Base-by-base conservation (phyloP, 2,113 vertebrate species). In the Burhinus bistriatus region DNA sequence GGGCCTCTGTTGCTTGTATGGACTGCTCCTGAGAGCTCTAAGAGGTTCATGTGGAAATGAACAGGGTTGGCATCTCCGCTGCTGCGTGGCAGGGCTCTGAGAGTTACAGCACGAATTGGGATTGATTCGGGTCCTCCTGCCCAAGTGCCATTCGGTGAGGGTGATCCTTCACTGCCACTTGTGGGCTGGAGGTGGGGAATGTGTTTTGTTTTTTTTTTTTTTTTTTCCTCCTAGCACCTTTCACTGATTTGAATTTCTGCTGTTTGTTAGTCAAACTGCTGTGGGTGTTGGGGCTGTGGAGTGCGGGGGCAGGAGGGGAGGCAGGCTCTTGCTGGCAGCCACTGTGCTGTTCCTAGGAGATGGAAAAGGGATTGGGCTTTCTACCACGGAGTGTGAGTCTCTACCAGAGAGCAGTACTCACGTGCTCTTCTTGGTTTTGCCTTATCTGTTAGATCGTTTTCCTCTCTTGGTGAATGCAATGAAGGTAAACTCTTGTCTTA, bases 321-420 rank as follows among this genome's bases (percentile, higher is more conserved):
- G 25, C 29, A 4, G 40, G 45, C 22, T 34, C 19, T 54, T 40
- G 2, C 9, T 8, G 21, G 44, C 52, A 52, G 54, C 52, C 27
- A 1, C 45, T 27, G 45, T 0, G 1, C 29, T 42, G 3, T 25
- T 27, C 62, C 9, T 12, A 18, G 26, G 30, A 11, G 45, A 5
- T 44, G 49, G 69, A 18, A 29, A 47, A 32, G 44, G 17, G 17
- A 32, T 15, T 34, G 32, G 16, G 12, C 58, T 38, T 55, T 20
- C 36, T 51, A 19, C 18, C 21, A 3, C 2, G 22, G 44, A 44
- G 44, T 44, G 44, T 44, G 42, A 17, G 42, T 44, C 47, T 25
- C 18, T 22, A 32, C 11, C 44, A 45, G 19, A 1, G 1, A 70
- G 47, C 20, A 3, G 9, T 11, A 5, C n/a, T 54, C 10, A 0